phyloP scores from a whole-genome alignment of 2,797 vertebrate genomes.

The Anas bahamensis region DNA sequence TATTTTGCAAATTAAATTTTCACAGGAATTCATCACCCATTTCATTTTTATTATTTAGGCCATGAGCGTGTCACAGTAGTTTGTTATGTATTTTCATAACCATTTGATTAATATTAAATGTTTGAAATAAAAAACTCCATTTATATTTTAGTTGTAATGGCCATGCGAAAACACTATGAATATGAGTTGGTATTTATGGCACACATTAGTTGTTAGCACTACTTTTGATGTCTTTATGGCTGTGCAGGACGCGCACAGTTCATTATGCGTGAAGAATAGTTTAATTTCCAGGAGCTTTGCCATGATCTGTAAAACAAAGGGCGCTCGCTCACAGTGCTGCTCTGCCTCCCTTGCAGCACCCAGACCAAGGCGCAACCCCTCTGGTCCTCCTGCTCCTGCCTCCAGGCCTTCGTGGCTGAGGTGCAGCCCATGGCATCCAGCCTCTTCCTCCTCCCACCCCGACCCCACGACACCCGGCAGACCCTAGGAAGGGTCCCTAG shows the following conservation, averaged over 20 bases:
- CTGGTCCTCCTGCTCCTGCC: too few species aligned
- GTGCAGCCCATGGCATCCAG: too few species aligned
- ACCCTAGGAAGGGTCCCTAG: too few species aligned
- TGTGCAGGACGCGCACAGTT: conserved; percentile 13
- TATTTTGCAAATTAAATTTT: conserved; percentile 81
- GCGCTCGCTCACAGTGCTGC: background rate
- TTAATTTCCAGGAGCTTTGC: conserved; percentile 54
- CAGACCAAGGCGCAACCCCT: too few species aligned
- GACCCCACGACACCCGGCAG: too few species aligned
- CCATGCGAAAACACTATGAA: conserved; percentile 53
- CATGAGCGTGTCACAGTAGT: conserved; percentile 72
- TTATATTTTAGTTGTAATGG: conserved; percentile 74
- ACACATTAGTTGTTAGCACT: conserved; percentile 54
- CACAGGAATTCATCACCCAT: conserved; percentile 71
- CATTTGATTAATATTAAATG: conserved; percentile 80
- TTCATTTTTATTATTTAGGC: conserved; percentile 79
- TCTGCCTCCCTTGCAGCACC: background rate
- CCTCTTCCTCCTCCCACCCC: too few species aligned
- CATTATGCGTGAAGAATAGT: conserved; percentile 72
- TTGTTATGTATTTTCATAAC: conserved; percentile 77
- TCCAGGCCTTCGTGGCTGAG: too few species aligned
- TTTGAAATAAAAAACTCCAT: conserved; percentile 73
- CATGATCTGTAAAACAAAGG: background rate
- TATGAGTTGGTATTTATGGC: conserved; percentile 64
- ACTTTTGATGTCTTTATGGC: conserved; percentile 68